Evolutionary conservation across 2,888 invertebrate genomes (phyloP), one percentile per base, ranked within the genome.

Genomic region (Mimas tiliae): DNA sequence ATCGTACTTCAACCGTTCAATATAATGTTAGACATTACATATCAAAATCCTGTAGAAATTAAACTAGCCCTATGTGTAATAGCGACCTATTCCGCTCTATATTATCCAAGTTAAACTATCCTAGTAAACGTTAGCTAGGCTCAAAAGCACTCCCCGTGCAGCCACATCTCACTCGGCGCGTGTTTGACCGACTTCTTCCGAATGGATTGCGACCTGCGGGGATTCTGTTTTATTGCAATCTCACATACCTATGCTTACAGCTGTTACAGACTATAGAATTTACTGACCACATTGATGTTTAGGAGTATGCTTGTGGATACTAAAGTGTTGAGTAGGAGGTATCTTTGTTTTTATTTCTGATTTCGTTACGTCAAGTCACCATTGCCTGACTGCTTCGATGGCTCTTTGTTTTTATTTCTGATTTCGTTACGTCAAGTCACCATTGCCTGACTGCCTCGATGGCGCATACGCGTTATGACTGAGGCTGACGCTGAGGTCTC

Each of bases 161-260:
- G 58, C 52, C 19, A 19, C 58, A 42, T 42, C 58, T 62, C 67
- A 58, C 65, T 64, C 66, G 52, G 69, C 71, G 55, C 55, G 58
- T 73, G 78, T 79, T 79, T 80, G 81, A 79, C 78, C 80, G 78
- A 82, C 74, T 82, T 81, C 69, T 82, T 82, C 78, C 80, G 71
- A 74, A 73, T 73, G 79, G 75, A 69, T 78, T 72, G 70, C 68
- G 68, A 72, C 74, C 75, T 73, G 58, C 11, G 38, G 19, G 58
- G 38, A 19, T 58, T 38, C 55, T 42, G 58, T 58, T 58, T 58
- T 58, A 58, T 58, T 58, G 58, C 58, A 42, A 42, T 58, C 42
- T 42, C 38, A 58, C 58, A 58, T 58, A 42, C 58, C 38, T 53
- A 52, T 14, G 33, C 33, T 58, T 42, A 38, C 19, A 42, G 19